A percentile compares a stretch with the other conserved stretches of the same genome.
Evolutionary conservation across 1,140 invertebrate species (phyloP).

Genomic region (Philopotamus ludificatus): DNA sequence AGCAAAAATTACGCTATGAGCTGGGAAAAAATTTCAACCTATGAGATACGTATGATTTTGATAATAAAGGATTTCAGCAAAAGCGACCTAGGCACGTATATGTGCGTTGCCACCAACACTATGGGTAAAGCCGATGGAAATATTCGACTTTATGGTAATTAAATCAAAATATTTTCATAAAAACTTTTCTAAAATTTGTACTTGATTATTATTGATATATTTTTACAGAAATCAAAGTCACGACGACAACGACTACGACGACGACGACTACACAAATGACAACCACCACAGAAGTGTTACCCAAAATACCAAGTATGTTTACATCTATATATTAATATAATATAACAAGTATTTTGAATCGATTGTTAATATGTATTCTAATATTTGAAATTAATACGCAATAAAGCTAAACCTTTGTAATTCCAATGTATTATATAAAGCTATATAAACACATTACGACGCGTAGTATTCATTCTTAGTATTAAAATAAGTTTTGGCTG

Average conservation of each 20-base stretch:
- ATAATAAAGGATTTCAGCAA: slow-evolving; percentile 63
- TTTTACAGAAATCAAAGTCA: slow-evolving; percentile 59
- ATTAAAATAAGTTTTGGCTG: too few species aligned
- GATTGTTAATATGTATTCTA: too few species aligned
- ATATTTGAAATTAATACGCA: too few species aligned
- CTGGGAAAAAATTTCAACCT: slow-evolving; percentile 58
- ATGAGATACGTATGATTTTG: slow-evolving; percentile 64
- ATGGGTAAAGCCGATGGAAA: slow-evolving; percentile 68
- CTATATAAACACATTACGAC: too few species aligned
- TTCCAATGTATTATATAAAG: too few species aligned
- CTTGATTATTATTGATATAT: neutral
- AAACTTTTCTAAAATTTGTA: neutral
- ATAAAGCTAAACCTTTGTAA: too few species aligned
- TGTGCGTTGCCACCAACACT: slow-evolving; percentile 70
- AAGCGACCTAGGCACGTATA: slow-evolving; percentile 69
- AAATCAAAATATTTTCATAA: slow-evolving; percentile 9
- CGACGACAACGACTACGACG: slow-evolving; percentile 57
- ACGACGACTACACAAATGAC: slow-evolving; percentile 57
- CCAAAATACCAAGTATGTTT: slow-evolving; percentile 36
- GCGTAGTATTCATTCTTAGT: too few species aligned
- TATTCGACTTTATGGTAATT: slow-evolving; percentile 68
- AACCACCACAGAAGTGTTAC: slow-evolving; percentile 48
- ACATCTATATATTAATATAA: too few species aligned
- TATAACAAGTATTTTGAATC: too few species aligned
- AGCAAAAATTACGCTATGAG: slow-evolving; percentile 61